Base-by-base conservation (phyloP, 2,888 invertebrate genomes). In the Campoplex capitator region DNA sequence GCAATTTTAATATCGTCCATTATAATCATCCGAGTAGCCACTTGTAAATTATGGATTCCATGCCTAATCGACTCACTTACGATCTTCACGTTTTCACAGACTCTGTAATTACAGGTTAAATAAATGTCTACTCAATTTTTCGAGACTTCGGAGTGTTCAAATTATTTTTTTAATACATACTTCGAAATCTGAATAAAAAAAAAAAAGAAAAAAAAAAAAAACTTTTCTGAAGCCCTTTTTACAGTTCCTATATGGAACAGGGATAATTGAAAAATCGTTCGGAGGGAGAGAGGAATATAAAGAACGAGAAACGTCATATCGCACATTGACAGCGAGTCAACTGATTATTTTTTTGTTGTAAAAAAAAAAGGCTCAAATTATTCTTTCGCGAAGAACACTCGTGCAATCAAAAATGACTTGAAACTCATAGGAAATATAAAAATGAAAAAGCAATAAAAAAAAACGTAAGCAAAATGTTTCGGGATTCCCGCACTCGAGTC, bases 31-130 rank as follows among this genome's bases (percentile, higher is more conserved):
- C 13, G 38, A 54, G 18, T 35, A 32, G 23, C 16, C n/a, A 35
- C n/a, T 74, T 56, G 74, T 35, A 58, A 56, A 74, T 23, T 18
- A n/a, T 23, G 4, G 18, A 38, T 74, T 74, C 38, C 8, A 54
- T 38, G 74, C 6, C 9, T 18, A 38, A 74, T 54, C 0, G 74
- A n/a, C 56, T 38, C 13, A 28, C 32, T 16, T 32, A 16, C 6
- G 32, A 13, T 56, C 23, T 3, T 45, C 28, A 45, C 28, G 70
- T 32, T 70, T 70, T 70, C 7, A 23, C 23, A 23, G 45, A 70
- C 45, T 70, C 45, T 70, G 45, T 32, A 62, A 32, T 4, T 32
- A 16, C 32, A 1, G 16, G 16, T 32, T 7, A 28, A 62, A 28
- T 28, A 6, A 58, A 16, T 62, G 32, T 32, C 11, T 13, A 58